Evolutionary conservation across 2,113 vertebrate species (phyloP).

Genomic region (Dromas ardeola): DNA sequence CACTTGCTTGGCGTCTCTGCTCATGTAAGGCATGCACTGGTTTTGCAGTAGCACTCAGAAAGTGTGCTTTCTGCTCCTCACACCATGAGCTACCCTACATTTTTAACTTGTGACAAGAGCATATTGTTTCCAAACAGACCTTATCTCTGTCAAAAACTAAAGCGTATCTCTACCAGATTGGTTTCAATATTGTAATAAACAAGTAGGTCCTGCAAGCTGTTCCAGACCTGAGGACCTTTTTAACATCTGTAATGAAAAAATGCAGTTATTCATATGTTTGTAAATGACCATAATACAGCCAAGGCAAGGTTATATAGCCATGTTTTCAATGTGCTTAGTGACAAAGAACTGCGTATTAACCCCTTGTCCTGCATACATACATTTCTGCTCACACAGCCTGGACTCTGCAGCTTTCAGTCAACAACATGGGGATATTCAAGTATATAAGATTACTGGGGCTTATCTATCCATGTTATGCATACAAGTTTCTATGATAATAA

Average conservation of each 20-base stretch:
- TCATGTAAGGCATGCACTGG: neutral
- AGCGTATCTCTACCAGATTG: neutral
- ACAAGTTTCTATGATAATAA: neutral
- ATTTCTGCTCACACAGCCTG: neutral
- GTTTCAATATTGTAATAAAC: neutral
- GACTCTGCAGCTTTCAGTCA: neutral
- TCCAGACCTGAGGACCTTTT: neutral
- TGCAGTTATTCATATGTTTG: neutral
- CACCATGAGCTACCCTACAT: neutral
- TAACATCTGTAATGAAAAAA: neutral
- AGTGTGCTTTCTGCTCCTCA: neutral
- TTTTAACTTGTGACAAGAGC: neutral
- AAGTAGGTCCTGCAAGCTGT: neutral
- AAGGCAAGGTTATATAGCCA: neutral
- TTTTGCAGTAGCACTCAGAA: neutral
- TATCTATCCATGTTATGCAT: neutral
- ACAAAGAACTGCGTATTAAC: neutral
- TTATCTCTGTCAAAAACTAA: neutral
- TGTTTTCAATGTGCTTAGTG: neutral
- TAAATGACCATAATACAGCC: neutral
- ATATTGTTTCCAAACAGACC: neutral
- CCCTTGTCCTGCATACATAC: neutral
- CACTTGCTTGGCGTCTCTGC: neutral
- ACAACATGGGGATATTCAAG: rapidly evolving
- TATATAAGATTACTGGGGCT: neutral